phyloP scores from a whole-genome alignment of 2,113 vertebrate genomes.

The Dasypus novemcinctus region DNA sequence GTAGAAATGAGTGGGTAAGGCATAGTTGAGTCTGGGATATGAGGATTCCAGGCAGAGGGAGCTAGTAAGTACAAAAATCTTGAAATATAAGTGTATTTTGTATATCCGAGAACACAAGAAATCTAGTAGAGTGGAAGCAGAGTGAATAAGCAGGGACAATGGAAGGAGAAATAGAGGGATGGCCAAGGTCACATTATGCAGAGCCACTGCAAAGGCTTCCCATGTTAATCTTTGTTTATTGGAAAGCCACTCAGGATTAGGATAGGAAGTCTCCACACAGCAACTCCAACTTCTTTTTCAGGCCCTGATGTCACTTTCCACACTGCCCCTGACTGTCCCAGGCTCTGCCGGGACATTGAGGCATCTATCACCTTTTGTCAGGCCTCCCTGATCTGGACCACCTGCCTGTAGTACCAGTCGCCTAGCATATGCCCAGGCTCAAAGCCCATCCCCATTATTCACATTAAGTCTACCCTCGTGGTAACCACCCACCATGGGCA shows the following conservation, averaged over 20 bases:
- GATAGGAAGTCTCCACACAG: background rate
- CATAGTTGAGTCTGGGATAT: background rate
- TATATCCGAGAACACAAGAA: background rate
- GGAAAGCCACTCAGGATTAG: background rate
- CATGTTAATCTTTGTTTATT: background rate
- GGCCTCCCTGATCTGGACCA: background rate
- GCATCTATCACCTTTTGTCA: background rate
- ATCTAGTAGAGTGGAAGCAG: background rate
- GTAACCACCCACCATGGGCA: background rate
- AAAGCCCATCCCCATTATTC: background rate
- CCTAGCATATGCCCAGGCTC: background rate
- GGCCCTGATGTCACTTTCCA: background rate
- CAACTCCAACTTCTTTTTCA: background rate
- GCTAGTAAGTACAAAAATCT: background rate
- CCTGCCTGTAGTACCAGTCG: background rate
- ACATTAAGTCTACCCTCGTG: background rate
- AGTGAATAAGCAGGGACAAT: accelerated
- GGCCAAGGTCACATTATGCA: background rate
- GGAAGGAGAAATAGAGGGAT: accelerated
- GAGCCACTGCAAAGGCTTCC: accelerated
- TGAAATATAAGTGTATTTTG: background rate
- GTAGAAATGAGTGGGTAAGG: background rate
- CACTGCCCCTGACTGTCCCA: background rate
- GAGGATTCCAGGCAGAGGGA: background rate
- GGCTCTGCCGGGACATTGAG: background rate